These are phyloP conservation scores for Apantesis nais DNA, from an alignment of 2,888 invertebrate genomes.

Conservation along the genomic window DNA sequence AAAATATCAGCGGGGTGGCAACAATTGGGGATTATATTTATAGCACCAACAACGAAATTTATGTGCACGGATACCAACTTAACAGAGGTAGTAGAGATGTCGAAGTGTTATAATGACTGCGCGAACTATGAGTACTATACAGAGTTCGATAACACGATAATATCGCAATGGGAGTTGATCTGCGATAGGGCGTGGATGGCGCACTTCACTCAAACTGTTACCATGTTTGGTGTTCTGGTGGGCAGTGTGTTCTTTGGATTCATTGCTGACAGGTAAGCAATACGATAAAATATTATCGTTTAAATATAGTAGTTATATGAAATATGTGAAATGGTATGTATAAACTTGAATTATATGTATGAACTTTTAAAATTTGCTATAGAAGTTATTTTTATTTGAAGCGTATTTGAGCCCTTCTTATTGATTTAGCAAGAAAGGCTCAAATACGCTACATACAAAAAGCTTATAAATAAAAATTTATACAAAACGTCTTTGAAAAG, in stretches of 20 bases:
- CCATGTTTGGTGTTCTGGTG: slow-evolving; percentile 89
- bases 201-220: slow-evolving; percentile 88
- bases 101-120: slow-evolving; percentile 82
- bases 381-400: no score
- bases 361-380: no score
- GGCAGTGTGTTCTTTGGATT: slow-evolving; percentile 89
- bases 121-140: slow-evolving; percentile 83
- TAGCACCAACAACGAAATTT: slow-evolving; percentile 86
- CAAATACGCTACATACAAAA: no score
- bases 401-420: no score
- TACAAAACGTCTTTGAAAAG: no score
- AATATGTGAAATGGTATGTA: not conserved
- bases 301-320: not conserved
- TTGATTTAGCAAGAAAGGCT: no score
- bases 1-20: slow-evolving; percentile 90
- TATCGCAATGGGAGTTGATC: slow-evolving; percentile 89
- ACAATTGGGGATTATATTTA: slow-evolving; percentile 88
- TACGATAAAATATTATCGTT: not conserved
- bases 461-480: no score
- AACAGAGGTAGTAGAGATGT: slow-evolving; percentile 62
- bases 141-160: slow-evolving; percentile 88
- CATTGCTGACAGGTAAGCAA: slow-evolving; percentile 87
- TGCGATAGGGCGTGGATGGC: slow-evolving; percentile 87
- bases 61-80: slow-evolving; percentile 67
- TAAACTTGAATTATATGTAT: no score